phyloP scores from a whole-genome alignment of 2,888 invertebrate genomes.

The Drosophila buzzatii region DNA sequence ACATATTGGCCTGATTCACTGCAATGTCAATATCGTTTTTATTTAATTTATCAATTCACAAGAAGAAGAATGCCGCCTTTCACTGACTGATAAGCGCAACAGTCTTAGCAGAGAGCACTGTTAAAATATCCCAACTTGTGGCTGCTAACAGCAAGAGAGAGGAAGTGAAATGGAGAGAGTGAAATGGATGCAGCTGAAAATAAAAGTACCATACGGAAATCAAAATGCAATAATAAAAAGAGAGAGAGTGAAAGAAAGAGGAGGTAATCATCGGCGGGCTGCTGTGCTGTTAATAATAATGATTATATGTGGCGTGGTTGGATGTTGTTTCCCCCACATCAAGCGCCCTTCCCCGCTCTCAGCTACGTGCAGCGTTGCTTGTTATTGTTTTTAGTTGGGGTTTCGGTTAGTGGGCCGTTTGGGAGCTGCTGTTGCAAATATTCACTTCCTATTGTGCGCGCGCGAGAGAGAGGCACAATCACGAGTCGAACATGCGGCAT shows the following conservation, averaged over 20 bases:
- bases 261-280: slow-evolving; percentile 53
- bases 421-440: slow-evolving; percentile 54
- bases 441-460: slow-evolving; percentile 65
- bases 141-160: slow-evolving; percentile 24
- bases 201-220: slow-evolving; percentile 70
- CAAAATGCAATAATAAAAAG: slow-evolving; percentile 73
- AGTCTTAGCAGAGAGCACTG: slow-evolving; percentile 59
- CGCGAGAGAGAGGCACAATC: slow-evolving; percentile 14
- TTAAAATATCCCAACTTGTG: slow-evolving; percentile 61
- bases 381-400: slow-evolving; percentile 63
- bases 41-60: slow-evolving; percentile 36
- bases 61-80: slow-evolving; percentile 1
- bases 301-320: slow-evolving; percentile 44
- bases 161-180: slow-evolving; percentile 36
- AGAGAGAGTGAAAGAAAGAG: slow-evolving; percentile 16
- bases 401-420: slow-evolving; percentile 77
- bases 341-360: slow-evolving; percentile 8
- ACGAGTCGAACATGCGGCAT: slow-evolving; percentile 64
- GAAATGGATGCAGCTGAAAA: slow-evolving; percentile 29
- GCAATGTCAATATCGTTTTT: slow-evolving; percentile 9
- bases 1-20: slow-evolving; percentile 32
- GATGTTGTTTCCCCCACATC: slow-evolving; percentile 35
- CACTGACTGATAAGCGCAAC: slow-evolving; percentile 48
- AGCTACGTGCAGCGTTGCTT: slow-evolving; percentile 54
- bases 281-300: slow-evolving; percentile 52